Evolutionary conservation across 1,140 invertebrate genomes (phyloP), one percentile per base, ranked within the genome.

Genomic region (Archivesica marissinica): DNA sequence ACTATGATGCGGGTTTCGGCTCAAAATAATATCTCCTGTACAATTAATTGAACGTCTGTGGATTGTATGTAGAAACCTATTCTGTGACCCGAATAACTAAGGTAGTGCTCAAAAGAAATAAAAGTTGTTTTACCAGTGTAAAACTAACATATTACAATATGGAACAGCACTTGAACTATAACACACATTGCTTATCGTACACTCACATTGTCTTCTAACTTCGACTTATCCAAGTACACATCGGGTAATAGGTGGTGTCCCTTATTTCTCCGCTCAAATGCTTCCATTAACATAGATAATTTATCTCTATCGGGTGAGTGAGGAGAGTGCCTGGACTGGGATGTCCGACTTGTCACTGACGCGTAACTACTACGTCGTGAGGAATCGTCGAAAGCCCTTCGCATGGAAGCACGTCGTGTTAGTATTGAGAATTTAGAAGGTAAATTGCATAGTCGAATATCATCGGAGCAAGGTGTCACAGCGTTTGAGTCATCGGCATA

Each of bases 401-500:
- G 79, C 39, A 56, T 72, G 28, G 91, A 90, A 52, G 88, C 88
- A 15, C 90, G 72, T 64, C 87, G 86, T 38, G 72, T 61, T 44
- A 86, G 59, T 59, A 89, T 91, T 90, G 64, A 88, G 88, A 76
- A 91, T 85, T 89, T 90, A 66, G 89, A 86, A 72, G 88, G 90
- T 74, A 90, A 88, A 88, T 91, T 93, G 91, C 91, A 93, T 92
- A 94, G 88, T 86, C 41, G 23, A 7, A 83, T 83, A 78, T 99
- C 98, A 95, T 99, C 98, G 72, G 98, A 99, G 97, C 99, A 98
- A 17, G 98, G 98, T 59, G 98, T 99, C 2, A 99, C 98, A 68
- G 98, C 98, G 92, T 98, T 98, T 61, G 98, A 99, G 94, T 99
- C 98, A 93, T 99, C 98, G 35, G 98, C 98, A 94, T 98, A 99